Evolutionary conservation across 2,888 invertebrate genomes (phyloP).

Genomic region (Agrochola lota): DNA sequence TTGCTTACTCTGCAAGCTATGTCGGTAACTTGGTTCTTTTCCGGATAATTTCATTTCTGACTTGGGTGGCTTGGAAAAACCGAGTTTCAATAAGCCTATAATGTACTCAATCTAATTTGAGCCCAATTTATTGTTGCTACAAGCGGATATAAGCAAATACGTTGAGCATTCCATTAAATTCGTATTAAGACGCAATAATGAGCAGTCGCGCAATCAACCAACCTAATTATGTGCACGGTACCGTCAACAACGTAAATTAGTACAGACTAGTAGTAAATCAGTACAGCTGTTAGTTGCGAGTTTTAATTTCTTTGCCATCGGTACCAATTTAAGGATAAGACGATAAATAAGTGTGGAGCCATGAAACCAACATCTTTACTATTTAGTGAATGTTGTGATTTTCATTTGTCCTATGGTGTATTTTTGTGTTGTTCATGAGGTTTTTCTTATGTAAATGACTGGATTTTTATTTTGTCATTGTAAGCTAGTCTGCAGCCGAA

Average conservation of each 20-base stretch:
- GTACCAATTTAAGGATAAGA: slow-evolving; percentile 56
- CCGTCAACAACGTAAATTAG: slow-evolving; percentile 36
- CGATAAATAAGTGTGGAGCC: slow-evolving; percentile 44
- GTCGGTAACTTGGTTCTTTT: too few relatives aligned
- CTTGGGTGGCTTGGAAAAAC: background rate
- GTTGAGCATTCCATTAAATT: slow-evolving; percentile 12
- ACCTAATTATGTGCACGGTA: slow-evolving; percentile 41
- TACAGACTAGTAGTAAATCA: slow-evolving; percentile 33
- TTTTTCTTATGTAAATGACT: background rate
- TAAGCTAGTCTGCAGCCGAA: background rate
- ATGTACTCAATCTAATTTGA: background rate
- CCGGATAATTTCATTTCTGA: background rate
- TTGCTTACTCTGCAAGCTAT: too few relatives aligned
- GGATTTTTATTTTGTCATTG: background rate
- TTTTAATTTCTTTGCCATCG: slow-evolving; percentile 57
- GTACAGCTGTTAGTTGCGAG: slow-evolving; percentile 24
- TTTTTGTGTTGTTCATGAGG: too few relatives aligned
- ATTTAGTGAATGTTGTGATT: background rate
- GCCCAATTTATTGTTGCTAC: slow-evolving; percentile 11
- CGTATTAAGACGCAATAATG: slow-evolving; percentile 29
- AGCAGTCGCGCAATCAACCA: slow-evolving; percentile 31
- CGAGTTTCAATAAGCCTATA: background rate
- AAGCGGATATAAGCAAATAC: slow-evolving; percentile 28
- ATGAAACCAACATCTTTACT: background rate
- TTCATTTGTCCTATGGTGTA: too few relatives aligned